Evolutionary conservation across 2,888 invertebrate genomes (phyloP).

Genomic region (Resseliella maxima): DNA sequence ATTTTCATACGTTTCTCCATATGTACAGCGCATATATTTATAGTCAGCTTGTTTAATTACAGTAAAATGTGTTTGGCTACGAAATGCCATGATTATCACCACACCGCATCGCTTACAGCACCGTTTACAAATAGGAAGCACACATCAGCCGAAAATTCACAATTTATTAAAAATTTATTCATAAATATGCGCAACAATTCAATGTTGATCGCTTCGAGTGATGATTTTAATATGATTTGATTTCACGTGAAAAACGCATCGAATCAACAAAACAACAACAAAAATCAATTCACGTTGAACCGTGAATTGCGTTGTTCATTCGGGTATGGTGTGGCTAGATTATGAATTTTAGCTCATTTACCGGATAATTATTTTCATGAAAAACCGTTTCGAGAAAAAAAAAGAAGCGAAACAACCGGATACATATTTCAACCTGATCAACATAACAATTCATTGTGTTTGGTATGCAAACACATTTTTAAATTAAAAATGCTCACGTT

Average conservation of each 20-base stretch:
- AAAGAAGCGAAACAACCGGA: slow-evolving; percentile 2
- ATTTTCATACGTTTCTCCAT: slow-evolving; percentile 38
- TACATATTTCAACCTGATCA: background rate
- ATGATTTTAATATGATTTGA: slow-evolving; percentile 4
- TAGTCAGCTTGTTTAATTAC: background rate
- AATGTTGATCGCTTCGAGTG: background rate
- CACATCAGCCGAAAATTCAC: background rate
- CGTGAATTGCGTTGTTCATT: background rate
- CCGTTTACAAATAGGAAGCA: background rate
- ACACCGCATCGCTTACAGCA: background rate
- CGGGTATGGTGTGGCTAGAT: background rate
- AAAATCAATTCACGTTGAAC: no score
- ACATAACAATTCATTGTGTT: background rate
- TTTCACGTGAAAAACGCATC: background rate
- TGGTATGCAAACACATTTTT: background rate
- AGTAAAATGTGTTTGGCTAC: background rate
- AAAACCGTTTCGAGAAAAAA: no score
- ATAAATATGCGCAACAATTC: background rate
- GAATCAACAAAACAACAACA: background rate
- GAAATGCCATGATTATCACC: background rate
- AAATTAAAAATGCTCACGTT: background rate
- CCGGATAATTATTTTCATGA: background rate
- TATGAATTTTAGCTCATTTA: background rate
- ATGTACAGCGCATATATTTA: background rate
- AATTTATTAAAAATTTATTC: no score